phyloP scores from a whole-genome alignment of 2,888 invertebrate genomes.

The Spialia ferax region DNA sequence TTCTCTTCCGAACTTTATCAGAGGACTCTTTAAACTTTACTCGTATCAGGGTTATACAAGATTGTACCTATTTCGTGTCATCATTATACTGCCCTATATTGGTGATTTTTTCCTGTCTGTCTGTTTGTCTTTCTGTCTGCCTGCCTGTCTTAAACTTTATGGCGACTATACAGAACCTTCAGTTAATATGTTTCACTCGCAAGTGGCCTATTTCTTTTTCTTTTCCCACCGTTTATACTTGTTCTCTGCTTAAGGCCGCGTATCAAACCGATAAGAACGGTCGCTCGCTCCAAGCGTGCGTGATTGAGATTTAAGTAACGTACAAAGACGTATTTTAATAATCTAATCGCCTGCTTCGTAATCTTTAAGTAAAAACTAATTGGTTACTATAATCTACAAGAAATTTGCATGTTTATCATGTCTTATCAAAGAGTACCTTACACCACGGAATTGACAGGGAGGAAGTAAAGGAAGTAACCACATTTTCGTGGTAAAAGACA shows the following conservation, averaged over 20 bases:
- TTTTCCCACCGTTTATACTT: neutral
- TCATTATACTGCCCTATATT: no score
- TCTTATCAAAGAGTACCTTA: no score
- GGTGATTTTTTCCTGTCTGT: no score
- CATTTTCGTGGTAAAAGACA: no score
- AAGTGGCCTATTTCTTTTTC: neutral
- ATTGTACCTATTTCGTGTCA: no score
- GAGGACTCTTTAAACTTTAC: no score
- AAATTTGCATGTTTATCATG: no score
- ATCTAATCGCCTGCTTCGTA: constrained; percentile 61
- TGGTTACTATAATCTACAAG: neutral
- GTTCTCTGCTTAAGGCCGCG: neutral
- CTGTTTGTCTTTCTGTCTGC: no score
- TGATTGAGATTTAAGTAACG: constrained; percentile 12
- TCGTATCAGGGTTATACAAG: no score
- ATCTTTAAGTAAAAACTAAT: neutral
- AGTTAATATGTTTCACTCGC: neutral
- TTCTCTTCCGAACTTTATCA: no score
- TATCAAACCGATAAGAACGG: constrained; percentile 7
- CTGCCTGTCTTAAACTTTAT: neutral
- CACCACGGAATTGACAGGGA: no score
- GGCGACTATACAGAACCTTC: neutral
- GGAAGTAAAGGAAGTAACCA: no score
- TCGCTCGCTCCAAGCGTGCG: constrained; percentile 3
- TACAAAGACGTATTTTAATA: constrained; percentile 21